These are phyloP conservation scores for Nomada flava DNA, from an alignment of 2,888 invertebrate species.

Conservation along the genomic window DNA sequence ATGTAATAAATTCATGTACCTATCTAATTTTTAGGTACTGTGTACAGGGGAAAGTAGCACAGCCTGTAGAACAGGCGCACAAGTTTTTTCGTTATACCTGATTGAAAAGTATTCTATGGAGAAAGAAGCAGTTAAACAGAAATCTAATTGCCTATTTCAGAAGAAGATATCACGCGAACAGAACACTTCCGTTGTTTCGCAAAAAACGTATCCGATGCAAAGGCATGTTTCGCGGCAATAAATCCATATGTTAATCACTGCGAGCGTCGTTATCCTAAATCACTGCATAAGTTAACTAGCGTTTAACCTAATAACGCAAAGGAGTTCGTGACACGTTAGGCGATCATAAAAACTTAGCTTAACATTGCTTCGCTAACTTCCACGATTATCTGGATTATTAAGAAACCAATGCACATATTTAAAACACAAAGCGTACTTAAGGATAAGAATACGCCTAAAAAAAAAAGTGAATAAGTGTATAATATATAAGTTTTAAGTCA, in stretches of 20 bases:
- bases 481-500: no score
- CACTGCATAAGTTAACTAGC: constrained; percentile 46
- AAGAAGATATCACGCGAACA: constrained; percentile 18
- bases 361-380: constrained; percentile 21
- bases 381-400: constrained; percentile 19
- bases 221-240: constrained; percentile 41
- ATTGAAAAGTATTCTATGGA: not conserved
- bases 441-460: not conserved
- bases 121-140: not conserved
- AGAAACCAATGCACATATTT: not conserved
- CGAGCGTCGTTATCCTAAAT: constrained; percentile 44
- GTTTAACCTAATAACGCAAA: constrained; percentile 43
- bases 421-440: not conserved
- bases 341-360: constrained; percentile 33
- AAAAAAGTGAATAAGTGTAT: not conserved
- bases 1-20: no score
- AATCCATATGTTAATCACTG: constrained; percentile 58
- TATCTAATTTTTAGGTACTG: not conserved
- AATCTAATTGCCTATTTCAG: not conserved
- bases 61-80: not conserved
- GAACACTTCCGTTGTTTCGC: not conserved
- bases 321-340: constrained; percentile 29
- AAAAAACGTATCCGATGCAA: not conserved
- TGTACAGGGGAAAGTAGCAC: not conserved
- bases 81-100: not conserved